Evolutionary conservation across 2,888 invertebrate genomes (phyloP).

Genomic region (Orthosia incerta): DNA sequence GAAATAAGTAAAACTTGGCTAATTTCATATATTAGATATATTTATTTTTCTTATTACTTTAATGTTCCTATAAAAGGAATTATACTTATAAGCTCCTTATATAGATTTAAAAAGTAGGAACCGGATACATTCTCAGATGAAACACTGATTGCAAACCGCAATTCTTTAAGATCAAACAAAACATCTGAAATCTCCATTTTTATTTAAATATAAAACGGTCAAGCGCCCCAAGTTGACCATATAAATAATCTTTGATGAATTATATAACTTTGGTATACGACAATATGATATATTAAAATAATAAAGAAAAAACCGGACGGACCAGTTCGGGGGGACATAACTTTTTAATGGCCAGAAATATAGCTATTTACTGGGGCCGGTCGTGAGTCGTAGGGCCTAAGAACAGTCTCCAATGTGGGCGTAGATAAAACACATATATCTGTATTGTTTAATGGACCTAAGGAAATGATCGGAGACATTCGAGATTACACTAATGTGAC

Average conservation of each 20-base stretch:
- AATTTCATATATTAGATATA: not conserved
- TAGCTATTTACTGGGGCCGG: conserved; percentile 79
- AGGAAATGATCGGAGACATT: conserved; percentile 77
- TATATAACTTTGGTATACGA: conserved; percentile 83
- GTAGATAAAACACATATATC: conserved; percentile 79
- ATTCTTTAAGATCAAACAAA: conserved; percentile 30
- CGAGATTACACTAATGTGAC: conserved; percentile 68
- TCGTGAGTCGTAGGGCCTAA: conserved; percentile 67
- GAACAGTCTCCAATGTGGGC: conserved; percentile 82
- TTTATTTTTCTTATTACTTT: not conserved
- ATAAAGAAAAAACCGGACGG: conserved; percentile 67
- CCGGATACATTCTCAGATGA: conserved; percentile 12
- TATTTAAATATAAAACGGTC: conserved; percentile 76
- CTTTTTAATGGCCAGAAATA: conserved; percentile 85
- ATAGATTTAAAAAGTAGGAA: not conserved
- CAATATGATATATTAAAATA: conserved; percentile 85
- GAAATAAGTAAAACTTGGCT: not conserved
- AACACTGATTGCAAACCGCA: conserved; percentile 32
- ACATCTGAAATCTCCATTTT: conserved; percentile 65
- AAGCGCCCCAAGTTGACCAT: conserved; percentile 80
- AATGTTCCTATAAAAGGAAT: not conserved
- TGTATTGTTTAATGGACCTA: conserved; percentile 77
- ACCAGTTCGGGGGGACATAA: conserved; percentile 80
- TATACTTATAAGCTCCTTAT: not conserved
- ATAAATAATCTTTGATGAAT: conserved; percentile 87